Evolutionary conservation across 2,888 invertebrate genomes (phyloP).

Genomic region (Drosophila diplacantha): DNA sequence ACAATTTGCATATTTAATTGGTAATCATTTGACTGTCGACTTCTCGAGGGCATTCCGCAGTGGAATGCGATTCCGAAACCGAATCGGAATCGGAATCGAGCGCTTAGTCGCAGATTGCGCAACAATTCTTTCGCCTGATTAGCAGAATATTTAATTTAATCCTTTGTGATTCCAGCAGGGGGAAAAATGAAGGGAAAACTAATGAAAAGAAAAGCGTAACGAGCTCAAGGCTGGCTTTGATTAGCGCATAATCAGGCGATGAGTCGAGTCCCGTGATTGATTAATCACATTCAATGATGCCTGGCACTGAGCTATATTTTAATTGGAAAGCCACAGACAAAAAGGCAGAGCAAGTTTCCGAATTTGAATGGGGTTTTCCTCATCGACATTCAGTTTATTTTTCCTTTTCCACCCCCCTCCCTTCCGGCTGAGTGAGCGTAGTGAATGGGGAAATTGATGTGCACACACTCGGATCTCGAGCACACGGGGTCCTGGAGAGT

Average conservation of each 20-base stretch:
- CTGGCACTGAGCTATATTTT: conserved; percentile 45
- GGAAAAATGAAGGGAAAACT: conserved; percentile 6
- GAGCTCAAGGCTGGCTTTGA: conserved; percentile 38
- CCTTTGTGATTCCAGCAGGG: conserved; percentile 39
- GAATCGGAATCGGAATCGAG: conserved; percentile 16
- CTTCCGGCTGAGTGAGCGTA: conserved; percentile 6
- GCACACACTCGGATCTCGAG: conserved; percentile 23
- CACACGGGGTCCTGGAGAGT: conserved; percentile 11
- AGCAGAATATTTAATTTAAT: conserved; percentile 59
- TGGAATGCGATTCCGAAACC: conserved; percentile 16
- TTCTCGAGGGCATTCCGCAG: conserved; percentile 29
- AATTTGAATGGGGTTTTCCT: conserved; percentile 23
- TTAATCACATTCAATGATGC: conserved; percentile 42
- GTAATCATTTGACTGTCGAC: conserved; percentile 48
- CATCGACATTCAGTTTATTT: conserved; percentile 27
- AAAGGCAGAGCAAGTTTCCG: conserved; percentile 14
- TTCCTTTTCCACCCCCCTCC: neutral
- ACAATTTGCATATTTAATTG: conserved; percentile 48
- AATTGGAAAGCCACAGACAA: conserved; percentile 35
- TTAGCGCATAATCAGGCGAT: conserved; percentile 43
- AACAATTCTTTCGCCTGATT: conserved; percentile 47
- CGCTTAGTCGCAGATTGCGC: conserved; percentile 41
- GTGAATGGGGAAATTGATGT: conserved; percentile 33
- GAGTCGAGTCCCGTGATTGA: conserved; percentile 36
- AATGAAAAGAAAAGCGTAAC: conserved; percentile 42